Evolutionary conservation across 1,140 invertebrate genomes (phyloP), one percentile per base, ranked within the genome.

Genomic region (Muscidifurax raptorellus): DNA sequence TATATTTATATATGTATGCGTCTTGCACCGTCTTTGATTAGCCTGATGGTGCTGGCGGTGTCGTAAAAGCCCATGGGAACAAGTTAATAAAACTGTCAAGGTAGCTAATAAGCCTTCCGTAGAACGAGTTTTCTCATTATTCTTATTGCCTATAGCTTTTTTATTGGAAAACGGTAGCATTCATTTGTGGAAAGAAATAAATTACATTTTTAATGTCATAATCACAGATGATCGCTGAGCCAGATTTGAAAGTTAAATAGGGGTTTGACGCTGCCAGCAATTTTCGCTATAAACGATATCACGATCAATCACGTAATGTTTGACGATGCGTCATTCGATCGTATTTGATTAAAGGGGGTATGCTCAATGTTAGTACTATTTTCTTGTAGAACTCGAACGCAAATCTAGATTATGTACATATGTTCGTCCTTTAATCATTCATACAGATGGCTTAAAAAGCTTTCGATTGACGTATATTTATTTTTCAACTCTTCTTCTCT

Each of bases 1-100:
- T 28, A 15, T 84, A 71, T 84, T 30, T 84, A 83, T 84, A 86
- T 82, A 81, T 89, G 85, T 89, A 83, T 89, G 82, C 80, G 86
- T 64, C 86, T 80, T 87, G 72, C 87, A 83, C 79, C 71, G 64
- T 64, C 66, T 79, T 86, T 88, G 89, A 92, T 91, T 89, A 83
- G 85, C 72, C 88, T 88, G 86, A 90, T 90, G 90, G 90, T 86
- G 90, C 89, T 92, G 92, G 90, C 89, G 91, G 88, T 89, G 87
- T 90, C 88, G 89, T 90, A 89, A 90, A 90, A 88, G 88, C 85
- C 87, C 90, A 91, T 93, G 92, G 91, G 91, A 93, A 93, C 89
- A 88, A 86, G 86, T 89, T 90, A 91, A 92, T 93, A 92, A 93
- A 90, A 90, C 87, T 90, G 90, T 90, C 89, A 90, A 89, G 71